A percentile compares a stretch with the other conserved stretches of the same genome.
Evolutionary conservation across 2,888 invertebrate species (phyloP).

Genomic region (Hypselothyrea guttata): DNA sequence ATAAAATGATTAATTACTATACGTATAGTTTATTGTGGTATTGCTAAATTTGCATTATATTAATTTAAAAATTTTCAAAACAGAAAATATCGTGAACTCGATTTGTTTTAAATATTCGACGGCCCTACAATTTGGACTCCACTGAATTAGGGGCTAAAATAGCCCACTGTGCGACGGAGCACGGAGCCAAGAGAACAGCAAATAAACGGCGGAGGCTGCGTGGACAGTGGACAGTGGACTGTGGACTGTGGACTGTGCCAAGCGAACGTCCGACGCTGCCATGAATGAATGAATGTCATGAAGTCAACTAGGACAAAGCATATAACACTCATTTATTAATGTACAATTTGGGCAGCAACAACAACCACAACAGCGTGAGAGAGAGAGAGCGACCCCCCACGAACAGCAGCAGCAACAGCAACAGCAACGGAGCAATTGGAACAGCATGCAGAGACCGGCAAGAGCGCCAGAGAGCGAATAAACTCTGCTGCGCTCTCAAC

Average conservation of each 20-base stretch:
- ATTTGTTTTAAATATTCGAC: too few relatives aligned
- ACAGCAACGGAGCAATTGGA: neutral
- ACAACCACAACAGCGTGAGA: slow-evolving; percentile 1
- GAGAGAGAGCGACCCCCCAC: slow-evolving; percentile 9
- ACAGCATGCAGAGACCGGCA: slow-evolving; percentile 44
- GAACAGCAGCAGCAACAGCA: slow-evolving; percentile 6
- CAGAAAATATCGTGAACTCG: too few relatives aligned
- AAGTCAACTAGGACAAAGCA: slow-evolving; percentile 76
- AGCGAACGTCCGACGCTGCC: slow-evolving; percentile 44
- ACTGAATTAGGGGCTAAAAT: too few relatives aligned
- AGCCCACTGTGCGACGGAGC: slow-evolving; percentile 30
- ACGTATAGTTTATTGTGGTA: too few relatives aligned
- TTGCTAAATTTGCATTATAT: too few relatives aligned
- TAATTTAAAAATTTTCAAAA: too few relatives aligned
- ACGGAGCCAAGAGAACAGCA: slow-evolving; percentile 11
- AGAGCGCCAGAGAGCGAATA: slow-evolving; percentile 26
- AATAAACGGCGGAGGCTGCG: slow-evolving; percentile 4
- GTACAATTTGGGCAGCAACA: slow-evolving; percentile 65
- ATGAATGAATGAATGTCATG: slow-evolving; percentile 77
- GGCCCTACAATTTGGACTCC: too few relatives aligned
- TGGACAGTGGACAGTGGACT: neutral
- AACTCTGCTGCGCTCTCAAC: slow-evolving; percentile 22
- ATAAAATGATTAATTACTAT: too few relatives aligned
- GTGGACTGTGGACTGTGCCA: slow-evolving; percentile 5
- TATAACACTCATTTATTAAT: slow-evolving; percentile 77